These are phyloP conservation scores for Tyto alba DNA, from an alignment of 2,113 vertebrate species.

Conservation along the genomic window DNA sequence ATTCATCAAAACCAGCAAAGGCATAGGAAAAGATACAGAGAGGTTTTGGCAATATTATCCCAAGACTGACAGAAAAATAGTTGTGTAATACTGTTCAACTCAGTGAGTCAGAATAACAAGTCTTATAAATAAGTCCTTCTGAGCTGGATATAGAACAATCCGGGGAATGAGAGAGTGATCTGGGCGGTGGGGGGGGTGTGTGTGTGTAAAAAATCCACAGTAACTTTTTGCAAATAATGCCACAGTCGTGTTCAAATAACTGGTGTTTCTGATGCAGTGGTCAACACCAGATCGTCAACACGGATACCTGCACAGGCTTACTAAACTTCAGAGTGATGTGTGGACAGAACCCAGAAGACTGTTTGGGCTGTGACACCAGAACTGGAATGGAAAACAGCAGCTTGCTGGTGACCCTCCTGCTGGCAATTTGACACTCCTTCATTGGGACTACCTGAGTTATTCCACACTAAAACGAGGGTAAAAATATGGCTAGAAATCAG, in stretches of 20 bases:
- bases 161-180: not conserved
- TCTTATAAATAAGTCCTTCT: constrained; percentile 59
- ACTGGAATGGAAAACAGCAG: constrained; percentile 18
- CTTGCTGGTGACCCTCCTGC: not conserved
- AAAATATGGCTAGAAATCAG: not conserved
- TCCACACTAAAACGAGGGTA: not conserved
- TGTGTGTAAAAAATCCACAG: not conserved
- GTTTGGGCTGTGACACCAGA: not conserved
- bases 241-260: not conserved
- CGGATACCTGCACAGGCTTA: not conserved
- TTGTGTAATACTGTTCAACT: constrained; percentile 64
- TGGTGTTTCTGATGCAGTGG: not conserved
- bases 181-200: no score
- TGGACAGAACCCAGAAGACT: constrained; percentile 17
- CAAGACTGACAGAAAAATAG: constrained; percentile 68
- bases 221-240: not conserved
- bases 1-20: constrained; percentile 66
- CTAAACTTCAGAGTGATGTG: not conserved
- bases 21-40: constrained; percentile 64
- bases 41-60: constrained; percentile 58
- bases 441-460: not conserved
- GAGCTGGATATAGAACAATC: constrained; percentile 14
- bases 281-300: not conserved
- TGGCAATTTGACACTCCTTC: not conserved
- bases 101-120: constrained; percentile 61